Conservation (phyloP, 2,113 vertebrate species). For the Callocephalon fimbriatum region DNA sequence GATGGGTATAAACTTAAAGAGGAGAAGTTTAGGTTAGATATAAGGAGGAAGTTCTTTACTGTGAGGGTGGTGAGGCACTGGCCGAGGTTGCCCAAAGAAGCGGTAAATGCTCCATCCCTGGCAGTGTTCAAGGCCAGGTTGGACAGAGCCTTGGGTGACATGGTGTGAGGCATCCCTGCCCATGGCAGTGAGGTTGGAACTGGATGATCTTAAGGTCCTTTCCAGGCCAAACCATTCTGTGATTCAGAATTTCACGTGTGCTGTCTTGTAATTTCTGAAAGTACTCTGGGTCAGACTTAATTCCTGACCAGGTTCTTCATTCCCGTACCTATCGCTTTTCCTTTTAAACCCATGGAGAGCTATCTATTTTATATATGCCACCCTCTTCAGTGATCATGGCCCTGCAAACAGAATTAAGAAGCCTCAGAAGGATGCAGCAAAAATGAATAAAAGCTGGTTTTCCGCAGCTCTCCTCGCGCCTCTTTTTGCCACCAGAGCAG, state of each 20-base stretch:
- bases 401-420: background rate
- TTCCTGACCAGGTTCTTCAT: background rate
- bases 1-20: too few species aligned
- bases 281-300: background rate
- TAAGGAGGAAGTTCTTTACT: too few species aligned
- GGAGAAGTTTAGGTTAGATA: too few species aligned
- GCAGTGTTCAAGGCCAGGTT: background rate
- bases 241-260: background rate
- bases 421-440: background rate
- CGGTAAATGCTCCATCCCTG: background rate
- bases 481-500: background rate
- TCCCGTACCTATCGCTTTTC: background rate
- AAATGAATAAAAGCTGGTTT: background rate
- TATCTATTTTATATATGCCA: background rate
- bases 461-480: background rate
- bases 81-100: too few species aligned
- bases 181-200: background rate
- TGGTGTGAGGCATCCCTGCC: background rate
- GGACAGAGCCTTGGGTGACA: background rate
- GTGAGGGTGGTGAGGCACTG: too few species aligned
- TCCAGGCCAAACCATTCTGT: background rate
- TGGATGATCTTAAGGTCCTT: background rate
- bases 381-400: background rate
- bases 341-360: background rate
- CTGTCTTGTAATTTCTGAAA: background rate